Evolutionary conservation across 1,140 invertebrate genomes (phyloP), one percentile per base, ranked within the genome.

Genomic region (Samia ricini): DNA sequence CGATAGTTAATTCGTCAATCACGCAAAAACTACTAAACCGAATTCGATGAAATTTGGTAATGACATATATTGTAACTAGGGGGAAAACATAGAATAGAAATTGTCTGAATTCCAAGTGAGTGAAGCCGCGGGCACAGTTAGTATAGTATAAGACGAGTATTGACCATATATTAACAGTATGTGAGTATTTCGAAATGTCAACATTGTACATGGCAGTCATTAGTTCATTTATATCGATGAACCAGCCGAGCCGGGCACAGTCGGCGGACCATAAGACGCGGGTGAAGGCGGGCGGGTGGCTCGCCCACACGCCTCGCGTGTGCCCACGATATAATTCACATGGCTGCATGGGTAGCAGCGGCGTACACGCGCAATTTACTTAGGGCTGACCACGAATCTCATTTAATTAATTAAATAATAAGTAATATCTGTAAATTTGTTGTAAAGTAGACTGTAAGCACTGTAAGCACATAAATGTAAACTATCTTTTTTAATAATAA

Each of bases 271-370:
- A 15, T 24, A 55, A 22, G 52, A 24, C 52, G 33, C n/a, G 24
- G n/a, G 26, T 19, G 24, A 26, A 26, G 56, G 56, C 56, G 12
- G 33, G 24, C 54, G 22, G 63, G 62, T 42, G 33, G 15, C 33
- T 72, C 75, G 76, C 70, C 74, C 76, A 69, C 78, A 73, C 65
- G 58, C 68, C 73, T 77, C 74, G 80, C 78, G 70, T 76, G 66
- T 65, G 66, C 67, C 69, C 71, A 70, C 76, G 76, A 71, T 78
- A 80, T 80, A 81, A 76, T 81, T 83, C 79, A 83, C 76, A 74
- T 74, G 67, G 68, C 73, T 69, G n/a, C n/a, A n/a, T n/a, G n/a
- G n/a, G n/a, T n/a, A n/a, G n/a, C n/a, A n/a, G n/a, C n/a, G 80
- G 68, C 69, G 68, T 78, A 80, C 76, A 82, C 77, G 77, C 72